A percentile compares a stretch with the other conserved stretches of the same genome.
Evolutionary conservation across 2,113 vertebrate species (phyloP).

Genomic region (Platysternon megacephalum): DNA sequence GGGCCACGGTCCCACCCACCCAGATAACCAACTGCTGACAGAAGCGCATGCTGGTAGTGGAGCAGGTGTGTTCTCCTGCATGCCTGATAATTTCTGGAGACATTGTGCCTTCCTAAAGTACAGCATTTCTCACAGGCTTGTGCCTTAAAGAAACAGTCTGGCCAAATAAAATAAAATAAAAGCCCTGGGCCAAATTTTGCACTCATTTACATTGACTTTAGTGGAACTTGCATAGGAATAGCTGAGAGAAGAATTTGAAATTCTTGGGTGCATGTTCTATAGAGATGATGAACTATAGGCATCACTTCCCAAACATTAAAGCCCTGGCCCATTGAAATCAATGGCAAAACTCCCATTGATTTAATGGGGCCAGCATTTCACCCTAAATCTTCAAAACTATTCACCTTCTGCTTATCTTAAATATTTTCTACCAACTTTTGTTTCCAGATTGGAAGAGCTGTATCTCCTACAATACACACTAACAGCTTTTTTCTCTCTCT

Average conservation of each 20-base stretch:
- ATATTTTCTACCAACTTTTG: background rate
- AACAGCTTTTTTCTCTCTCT: slow-evolving; percentile 41
- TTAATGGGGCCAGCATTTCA: slow-evolving; percentile 9
- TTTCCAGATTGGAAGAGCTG: slow-evolving; percentile 44
- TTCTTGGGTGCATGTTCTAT: background rate
- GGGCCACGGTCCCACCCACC: background rate
- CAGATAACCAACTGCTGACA: background rate
- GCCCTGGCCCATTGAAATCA: background rate
- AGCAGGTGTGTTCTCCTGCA: background rate
- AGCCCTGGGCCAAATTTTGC: background rate
- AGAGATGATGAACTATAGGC: background rate
- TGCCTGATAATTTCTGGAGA: background rate
- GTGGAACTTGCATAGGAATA: background rate
- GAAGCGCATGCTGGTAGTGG: background rate
- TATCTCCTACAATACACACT: slow-evolving; percentile 49
- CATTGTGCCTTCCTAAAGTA: background rate
- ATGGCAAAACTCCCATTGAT: background rate
- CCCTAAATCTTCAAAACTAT: background rate
- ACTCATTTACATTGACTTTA: background rate
- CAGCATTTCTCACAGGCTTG: background rate
- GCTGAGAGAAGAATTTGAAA: background rate
- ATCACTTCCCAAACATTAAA: background rate
- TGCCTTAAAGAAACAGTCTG: background rate
- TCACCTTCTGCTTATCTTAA: background rate
- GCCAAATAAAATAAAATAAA: no score